Evolutionary conservation across 2,888 invertebrate species (phyloP), one percentile per base, ranked within the genome.

Genomic region (Andrena marginata): DNA sequence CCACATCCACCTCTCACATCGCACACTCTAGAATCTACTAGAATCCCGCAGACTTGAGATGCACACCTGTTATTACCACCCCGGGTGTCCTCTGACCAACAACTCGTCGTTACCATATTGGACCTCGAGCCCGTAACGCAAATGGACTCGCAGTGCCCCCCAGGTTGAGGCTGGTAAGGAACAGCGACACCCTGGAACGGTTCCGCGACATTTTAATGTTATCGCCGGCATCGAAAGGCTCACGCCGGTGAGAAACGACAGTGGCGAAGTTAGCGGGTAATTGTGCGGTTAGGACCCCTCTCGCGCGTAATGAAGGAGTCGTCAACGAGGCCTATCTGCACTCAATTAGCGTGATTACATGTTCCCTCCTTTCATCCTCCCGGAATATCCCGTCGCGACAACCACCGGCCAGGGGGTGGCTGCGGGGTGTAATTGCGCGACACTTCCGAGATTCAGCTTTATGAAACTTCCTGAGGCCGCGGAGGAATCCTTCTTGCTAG

Each of bases 291-390:
- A 86, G 88, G 84, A 85, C 77, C 86, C 87, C 88, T 85, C 82
- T 88, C 85, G 90, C 89, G 89, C 87, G 89, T 93, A 93, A 93
- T 92, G 91, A 93, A 91, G 91, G 91, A 93, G 92, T 91, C 92
- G 91, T 92, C 93, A 92, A 92, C 92, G 92, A 92, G 91, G 91
- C 91, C 92, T 93, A 93, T 93, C 93, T 90, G 90, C 92, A 93
- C 93, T 93, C 92, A 93, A 93, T 93, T 93, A 93, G 91, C 90
- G 89, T 88, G 91, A 93, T 93, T 92, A 91, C 91, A 90, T 77
- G 87, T 86, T 84, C 85, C 86, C 86, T 85, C 89, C 84, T 85
- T 77, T 85, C 83, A 77, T 82, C 89, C 81, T 76, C 80, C 72
- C 73, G 77, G 77, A 82, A 82, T 82, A 82, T 82, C 84, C 84